Evolutionary conservation across 1,140 invertebrate genomes (phyloP).

Genomic region (Bombus terrestris): DNA sequence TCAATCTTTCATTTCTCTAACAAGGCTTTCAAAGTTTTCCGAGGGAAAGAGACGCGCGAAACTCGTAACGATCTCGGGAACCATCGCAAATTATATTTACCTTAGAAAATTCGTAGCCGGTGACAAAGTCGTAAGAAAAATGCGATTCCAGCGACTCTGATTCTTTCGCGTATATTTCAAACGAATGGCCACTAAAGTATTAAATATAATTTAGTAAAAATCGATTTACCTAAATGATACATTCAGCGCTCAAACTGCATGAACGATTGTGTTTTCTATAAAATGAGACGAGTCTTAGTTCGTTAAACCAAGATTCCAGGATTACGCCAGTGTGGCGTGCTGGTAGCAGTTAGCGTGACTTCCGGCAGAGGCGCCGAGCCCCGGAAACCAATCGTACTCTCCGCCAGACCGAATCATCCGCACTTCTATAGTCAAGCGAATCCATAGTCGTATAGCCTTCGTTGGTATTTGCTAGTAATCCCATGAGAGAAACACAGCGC

Average conservation of each 20-base stretch:
- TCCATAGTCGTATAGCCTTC: conserved; percentile 48
- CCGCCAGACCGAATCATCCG: conserved; percentile 72
- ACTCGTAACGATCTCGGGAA: neutral
- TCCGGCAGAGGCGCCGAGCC: conserved; percentile 70
- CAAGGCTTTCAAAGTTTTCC: conserved; percentile 12
- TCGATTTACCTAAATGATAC: neutral
- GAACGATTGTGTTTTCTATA: conserved; percentile 49
- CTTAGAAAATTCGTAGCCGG: neutral
- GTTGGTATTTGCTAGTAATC: conserved; percentile 42
- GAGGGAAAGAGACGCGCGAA: neutral
- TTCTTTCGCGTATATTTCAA: fast-evolving
- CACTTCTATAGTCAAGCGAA: conserved; percentile 69
- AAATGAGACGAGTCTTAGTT: conserved; percentile 12
- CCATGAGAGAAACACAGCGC: conserved; percentile 12
- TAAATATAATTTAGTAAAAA: neutral
- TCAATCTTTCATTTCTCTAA: conserved; percentile 58
- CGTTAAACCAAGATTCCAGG: conserved; percentile 17
- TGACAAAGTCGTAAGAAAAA: no score
- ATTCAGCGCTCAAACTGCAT: neutral
- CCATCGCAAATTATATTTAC: conserved; percentile 5
- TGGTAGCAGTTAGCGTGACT: conserved; percentile 69
- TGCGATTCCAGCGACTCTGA: no score
- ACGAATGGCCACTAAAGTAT: no score
- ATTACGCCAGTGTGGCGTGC: conserved; percentile 67
- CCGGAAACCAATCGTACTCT: conserved; percentile 75